Evolutionary conservation across 2,888 invertebrate genomes (phyloP).

Genomic region (Lucinisca nassula): DNA sequence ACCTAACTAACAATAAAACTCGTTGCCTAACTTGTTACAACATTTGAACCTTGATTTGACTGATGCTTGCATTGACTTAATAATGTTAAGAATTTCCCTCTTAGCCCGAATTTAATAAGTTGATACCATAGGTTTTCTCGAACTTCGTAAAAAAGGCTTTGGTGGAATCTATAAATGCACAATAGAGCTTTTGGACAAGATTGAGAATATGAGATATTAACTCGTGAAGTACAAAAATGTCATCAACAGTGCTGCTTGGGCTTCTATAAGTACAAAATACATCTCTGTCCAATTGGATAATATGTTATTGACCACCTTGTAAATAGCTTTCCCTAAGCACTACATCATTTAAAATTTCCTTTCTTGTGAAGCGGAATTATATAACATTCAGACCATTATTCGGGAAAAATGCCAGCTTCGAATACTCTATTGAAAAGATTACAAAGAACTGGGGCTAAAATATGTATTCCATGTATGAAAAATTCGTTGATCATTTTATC

Average conservation of each 20-base stretch:
- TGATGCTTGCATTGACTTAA: conserved; percentile 15
- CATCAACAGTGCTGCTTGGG: conserved; percentile 29
- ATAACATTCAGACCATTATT: background rate
- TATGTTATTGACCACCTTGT: conserved; percentile 2
- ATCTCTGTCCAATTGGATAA: background rate
- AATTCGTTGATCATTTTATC: conserved; percentile 14
- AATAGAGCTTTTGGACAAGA: conserved; percentile 7
- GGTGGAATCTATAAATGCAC: conserved; percentile 27
- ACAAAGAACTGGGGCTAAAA: background rate
- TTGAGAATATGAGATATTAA: conserved; percentile 12
- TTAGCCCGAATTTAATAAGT: background rate
- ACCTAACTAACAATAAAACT: background rate
- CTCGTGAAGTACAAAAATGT: conserved; percentile 28
- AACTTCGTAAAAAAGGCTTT: conserved; percentile 23
- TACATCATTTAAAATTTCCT: background rate
- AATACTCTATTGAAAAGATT: background rate
- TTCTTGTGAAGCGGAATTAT: conserved; percentile 13
- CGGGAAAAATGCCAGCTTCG: background rate
- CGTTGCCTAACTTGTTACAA: background rate
- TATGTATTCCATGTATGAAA: conserved; percentile 6
- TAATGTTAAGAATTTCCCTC: background rate
- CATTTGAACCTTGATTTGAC: conserved; percentile 25
- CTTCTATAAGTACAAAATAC: background rate
- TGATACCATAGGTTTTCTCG: conserved; percentile 27
- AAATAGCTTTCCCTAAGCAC: background rate